Evolutionary conservation across 2,888 invertebrate species (phyloP).

Genomic region (Campoplex capitator): DNA sequence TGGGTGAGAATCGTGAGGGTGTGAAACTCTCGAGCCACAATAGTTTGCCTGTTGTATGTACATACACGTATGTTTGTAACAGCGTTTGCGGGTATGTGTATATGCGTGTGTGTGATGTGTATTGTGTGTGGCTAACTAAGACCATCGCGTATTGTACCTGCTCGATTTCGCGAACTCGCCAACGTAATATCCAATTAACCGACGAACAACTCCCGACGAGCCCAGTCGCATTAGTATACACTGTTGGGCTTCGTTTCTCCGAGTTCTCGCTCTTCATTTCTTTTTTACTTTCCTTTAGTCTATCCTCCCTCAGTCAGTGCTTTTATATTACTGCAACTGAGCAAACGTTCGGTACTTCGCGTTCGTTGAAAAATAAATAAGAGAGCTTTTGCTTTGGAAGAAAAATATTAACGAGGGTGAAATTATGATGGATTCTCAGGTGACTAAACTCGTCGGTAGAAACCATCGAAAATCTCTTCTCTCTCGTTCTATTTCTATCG

Average conservation of each 20-base stretch:
- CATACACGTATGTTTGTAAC: not conserved
- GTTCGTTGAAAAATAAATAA: not conserved
- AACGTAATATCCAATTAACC: conserved; percentile 77
- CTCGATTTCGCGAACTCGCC: conserved; percentile 60
- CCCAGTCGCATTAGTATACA: conserved; percentile 75
- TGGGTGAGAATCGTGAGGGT: not conserved
- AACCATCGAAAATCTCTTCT: not conserved
- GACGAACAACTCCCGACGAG: conserved; percentile 54
- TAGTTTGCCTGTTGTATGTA: not conserved
- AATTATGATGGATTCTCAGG: not conserved
- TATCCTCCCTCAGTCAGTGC: conserved; percentile 17
- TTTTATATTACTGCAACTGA: conserved; percentile 35
- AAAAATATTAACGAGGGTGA: not conserved
- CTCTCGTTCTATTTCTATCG: not conserved
- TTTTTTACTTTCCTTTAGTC: not conserved
- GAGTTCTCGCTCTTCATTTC: conserved; percentile 27
- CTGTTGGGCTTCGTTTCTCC: conserved; percentile 74
- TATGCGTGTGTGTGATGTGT: not conserved
- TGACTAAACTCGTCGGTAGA: not conserved
- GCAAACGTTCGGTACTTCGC: conserved; percentile 41
- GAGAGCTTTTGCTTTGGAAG: not conserved
- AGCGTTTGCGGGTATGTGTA: not conserved
- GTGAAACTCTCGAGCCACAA: conserved; percentile 5
- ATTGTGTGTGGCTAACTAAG: not conserved
- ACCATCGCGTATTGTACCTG: conserved; percentile 33